Evolutionary conservation across 2,888 invertebrate species (phyloP).

Genomic region (Drosophila helvetica): DNA sequence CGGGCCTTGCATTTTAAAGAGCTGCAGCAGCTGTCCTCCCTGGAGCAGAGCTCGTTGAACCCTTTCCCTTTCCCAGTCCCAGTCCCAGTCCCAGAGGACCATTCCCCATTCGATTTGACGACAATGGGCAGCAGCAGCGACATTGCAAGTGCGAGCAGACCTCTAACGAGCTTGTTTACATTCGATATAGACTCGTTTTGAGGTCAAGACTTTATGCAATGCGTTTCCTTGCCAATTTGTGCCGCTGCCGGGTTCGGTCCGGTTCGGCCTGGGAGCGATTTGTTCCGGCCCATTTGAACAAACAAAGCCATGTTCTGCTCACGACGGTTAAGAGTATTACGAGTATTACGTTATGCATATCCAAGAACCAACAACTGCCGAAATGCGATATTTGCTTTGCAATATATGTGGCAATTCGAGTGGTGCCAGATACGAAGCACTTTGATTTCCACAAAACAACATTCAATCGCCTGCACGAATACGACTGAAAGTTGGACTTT

Average conservation of each 20-base stretch:
- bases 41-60: constrained; percentile 55
- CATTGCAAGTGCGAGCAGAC: constrained; percentile 2
- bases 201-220: constrained; percentile 36
- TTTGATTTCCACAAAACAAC: background rate
- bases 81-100: constrained; percentile 5
- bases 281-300: constrained; percentile 34
- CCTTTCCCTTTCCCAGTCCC: constrained; percentile 22
- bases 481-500: constrained; percentile 18
- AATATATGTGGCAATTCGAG: constrained; percentile 34
- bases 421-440: constrained; percentile 21
- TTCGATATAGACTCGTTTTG: constrained; percentile 25
- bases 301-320: constrained; percentile 20
- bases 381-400: constrained; percentile 37
- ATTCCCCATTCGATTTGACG: constrained; percentile 20
- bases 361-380: constrained; percentile 12
- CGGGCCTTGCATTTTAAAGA: constrained; percentile 47
- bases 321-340: background rate
- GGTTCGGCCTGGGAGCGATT: constrained; percentile 9
- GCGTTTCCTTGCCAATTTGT: constrained; percentile 32
- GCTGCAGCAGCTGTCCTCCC: constrained; percentile 4
- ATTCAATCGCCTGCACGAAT: background rate
- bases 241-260: constrained; percentile 28
- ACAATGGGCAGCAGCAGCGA: constrained; percentile 19
- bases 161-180: constrained; percentile 39
- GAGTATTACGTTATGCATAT: constrained; percentile 18